Base-by-base conservation (phyloP, 1,140 invertebrate genomes). In the Vollenhovia emeryi region DNA sequence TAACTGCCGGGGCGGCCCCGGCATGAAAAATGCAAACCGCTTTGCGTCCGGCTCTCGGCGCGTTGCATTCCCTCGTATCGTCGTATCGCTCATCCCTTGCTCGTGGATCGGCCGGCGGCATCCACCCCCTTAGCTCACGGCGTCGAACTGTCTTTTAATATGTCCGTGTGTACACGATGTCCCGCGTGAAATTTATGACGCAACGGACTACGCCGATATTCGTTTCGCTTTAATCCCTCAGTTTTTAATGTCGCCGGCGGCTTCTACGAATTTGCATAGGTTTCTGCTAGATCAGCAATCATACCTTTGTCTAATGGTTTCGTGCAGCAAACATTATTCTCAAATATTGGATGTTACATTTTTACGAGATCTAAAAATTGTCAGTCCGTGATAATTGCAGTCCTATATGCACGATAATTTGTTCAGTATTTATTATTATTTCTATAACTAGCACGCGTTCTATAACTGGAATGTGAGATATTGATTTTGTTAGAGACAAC, bases 21-120 rank as follows among this genome's bases (percentile, higher is more conserved):
- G 91, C 91, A 94, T 93, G 92, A 93, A 92, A 93, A 94, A 93
- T 93, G 93, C 92, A 93, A 94, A 93, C 88, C 91, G 92, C 89
- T 93, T 92, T 91, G 87, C 91, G 91, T 92, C 90, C 91, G 87
- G 86, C 85, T 74, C 88, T 87, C 85, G 66, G 66, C 69, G 73
- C 69, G 60, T 73, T 82, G 78, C 78, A 82, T 33, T 82, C 78
- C 73, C 69, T 60, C 73, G 85, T 91, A 89, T 91, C 87, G 83
- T 62, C 69, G 73, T 71, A 75, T 85, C 60, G 62, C 78, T 64
- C 78, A 48, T 69, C 50, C 78, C 64, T 55, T 68, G 48, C 43
- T 71, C 66, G 66, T 73, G 59, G 74, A 85, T 80, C 75, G 64
- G 33, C 48, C 55, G 21, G 18, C 50, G 57, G 71, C 52, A 69